Evolutionary conservation across 2,113 vertebrate genomes (phyloP).

Genomic region (Corapipo altera): DNA sequence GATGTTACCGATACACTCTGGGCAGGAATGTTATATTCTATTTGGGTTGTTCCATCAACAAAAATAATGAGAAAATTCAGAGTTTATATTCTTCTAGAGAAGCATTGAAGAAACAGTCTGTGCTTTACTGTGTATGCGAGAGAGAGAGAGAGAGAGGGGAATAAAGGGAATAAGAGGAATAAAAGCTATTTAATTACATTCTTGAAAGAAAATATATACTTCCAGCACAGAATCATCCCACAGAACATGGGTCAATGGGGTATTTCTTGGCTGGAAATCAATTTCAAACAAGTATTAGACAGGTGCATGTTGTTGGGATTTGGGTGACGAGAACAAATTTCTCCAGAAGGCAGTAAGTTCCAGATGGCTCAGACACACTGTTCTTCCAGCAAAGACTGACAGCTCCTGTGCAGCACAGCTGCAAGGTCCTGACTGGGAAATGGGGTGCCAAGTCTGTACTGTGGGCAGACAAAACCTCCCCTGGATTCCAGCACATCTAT

Average conservation of each 20-base stretch:
- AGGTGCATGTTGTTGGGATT: background rate
- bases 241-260: background rate
- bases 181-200: background rate
- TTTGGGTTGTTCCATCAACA: background rate
- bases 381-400: background rate
- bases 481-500: background rate
- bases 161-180: background rate
- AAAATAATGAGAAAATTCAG: background rate
- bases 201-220: background rate
- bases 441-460: accelerated
- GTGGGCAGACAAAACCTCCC: background rate
- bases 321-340: background rate
- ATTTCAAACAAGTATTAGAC: background rate
- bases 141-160: accelerated
- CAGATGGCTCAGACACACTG: background rate
- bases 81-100: background rate
- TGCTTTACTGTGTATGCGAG: background rate
- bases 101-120: background rate
- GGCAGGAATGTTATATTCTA: background rate
- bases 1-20: background rate
- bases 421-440: background rate
- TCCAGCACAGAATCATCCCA: background rate
- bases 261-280: background rate
- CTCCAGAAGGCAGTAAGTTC: background rate
- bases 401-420: background rate